Evolutionary conservation across 2,888 invertebrate genomes (phyloP), one percentile per base, ranked within the genome.

Genomic region (Noctua pronuba): DNA sequence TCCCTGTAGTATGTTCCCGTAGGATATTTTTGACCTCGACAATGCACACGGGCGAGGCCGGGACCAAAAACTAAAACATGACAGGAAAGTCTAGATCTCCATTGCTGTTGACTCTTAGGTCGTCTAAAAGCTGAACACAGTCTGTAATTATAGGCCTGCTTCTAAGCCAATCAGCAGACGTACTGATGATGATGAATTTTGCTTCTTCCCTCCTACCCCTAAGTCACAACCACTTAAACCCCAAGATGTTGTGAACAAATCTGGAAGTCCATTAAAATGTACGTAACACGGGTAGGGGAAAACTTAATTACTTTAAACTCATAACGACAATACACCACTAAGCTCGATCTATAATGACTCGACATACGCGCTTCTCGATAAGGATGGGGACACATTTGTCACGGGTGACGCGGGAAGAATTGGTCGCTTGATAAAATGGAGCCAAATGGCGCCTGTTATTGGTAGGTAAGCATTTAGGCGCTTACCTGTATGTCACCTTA

Each of bases 261-360:
- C 77, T 64, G 18, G 35, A 76, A 82, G 73, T 80, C 80, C 83
- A 83, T 83, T 84, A 86, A 82, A 86, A 84, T 76, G 66, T 73
- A 28, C 73, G 68, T 35, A 74, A 74, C 72, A 71, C 65, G 55
- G 72, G 73, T 65, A 80, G 74, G 80, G 80, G 76, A 21, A 74
- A 68, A 80, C 65, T 77, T 80, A 85, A 85, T 87, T 78, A 80
- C 73, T 81, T 83, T 70, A 74, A 81, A 80, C 74, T 81, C 78
- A 60, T 73, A 79, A 73, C 44, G 70, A 73, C 77, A 87, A 81
- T 75, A 71, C 68, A 77, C 67, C 73, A 72, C 77, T 76, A 62
- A 84, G 46, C 58, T 6, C 67, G 77, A 84, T 85, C 72, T 65
- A 67, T 60, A 75, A 49, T 75, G 79, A 77, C 74, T 78, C 46